phyloP scores from a whole-genome alignment of 1,140 invertebrate species.

The Thrips palmi region DNA sequence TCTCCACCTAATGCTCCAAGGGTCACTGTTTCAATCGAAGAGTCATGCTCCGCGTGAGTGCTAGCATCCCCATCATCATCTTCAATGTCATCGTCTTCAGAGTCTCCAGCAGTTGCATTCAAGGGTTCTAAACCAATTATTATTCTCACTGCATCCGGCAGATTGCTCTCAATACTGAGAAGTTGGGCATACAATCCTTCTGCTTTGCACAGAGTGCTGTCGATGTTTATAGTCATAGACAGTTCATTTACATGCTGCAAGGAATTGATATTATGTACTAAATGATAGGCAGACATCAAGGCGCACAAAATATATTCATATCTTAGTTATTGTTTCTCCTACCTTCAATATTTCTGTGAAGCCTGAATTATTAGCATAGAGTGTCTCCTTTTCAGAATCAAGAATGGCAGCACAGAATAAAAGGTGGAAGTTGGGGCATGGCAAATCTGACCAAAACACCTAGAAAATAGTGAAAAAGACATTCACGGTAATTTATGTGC shows the following conservation, averaged over 20 bases:
- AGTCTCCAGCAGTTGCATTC: background rate
- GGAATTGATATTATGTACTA: conserved; percentile 5
- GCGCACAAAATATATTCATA: conserved; percentile 6
- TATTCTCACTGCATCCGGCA: conserved; percentile 43
- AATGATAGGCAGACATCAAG: background rate
- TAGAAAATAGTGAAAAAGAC: conserved; percentile 38
- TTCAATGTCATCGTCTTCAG: too few relatives aligned
- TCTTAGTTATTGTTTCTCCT: conserved; percentile 15
- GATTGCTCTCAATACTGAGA: conserved; percentile 35
- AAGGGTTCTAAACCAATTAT: conserved; percentile 41
- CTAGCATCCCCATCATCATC: too few relatives aligned
- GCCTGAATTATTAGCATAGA: conserved; percentile 81
- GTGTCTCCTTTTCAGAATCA: conserved; percentile 61
- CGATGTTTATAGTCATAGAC: conserved; percentile 62
- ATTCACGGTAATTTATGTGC: background rate
- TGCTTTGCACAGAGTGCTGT: conserved; percentile 58
- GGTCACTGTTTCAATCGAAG: background rate
- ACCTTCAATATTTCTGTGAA: conserved; percentile 94
- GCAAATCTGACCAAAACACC: conserved; percentile 76
- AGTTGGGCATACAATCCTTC: conserved; percentile 80
- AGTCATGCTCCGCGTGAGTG: background rate
- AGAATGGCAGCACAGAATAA: conserved; percentile 80
- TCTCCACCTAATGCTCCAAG: background rate
- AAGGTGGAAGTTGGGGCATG: conserved; percentile 87
- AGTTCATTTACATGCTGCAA: conserved; percentile 86